Percentiles rank a stretch among this genome's conserved stretches.
Conservation (phyloP, 2,888 invertebrate genomes). For the Acleris emargana region DNA sequence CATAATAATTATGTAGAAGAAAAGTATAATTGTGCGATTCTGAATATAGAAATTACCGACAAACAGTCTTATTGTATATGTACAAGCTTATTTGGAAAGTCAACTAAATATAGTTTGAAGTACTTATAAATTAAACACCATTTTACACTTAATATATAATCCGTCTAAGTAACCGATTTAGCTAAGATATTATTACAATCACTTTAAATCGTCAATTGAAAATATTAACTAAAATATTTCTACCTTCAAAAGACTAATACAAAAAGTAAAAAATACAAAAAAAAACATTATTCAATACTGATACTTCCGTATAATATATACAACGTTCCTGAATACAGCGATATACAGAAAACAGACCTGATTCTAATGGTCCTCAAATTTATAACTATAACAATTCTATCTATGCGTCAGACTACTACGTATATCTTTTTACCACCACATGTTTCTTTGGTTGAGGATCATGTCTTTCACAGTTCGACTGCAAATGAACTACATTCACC, state of each 20-base stretch:
- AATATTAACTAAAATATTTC: slow-evolving; percentile 14
- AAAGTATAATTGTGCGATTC: slow-evolving; percentile 69
- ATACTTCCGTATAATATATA: slow-evolving; percentile 24
- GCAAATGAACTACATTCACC: slow-evolving; percentile 73
- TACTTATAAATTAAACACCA: slow-evolving; percentile 18
- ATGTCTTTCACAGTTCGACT: slow-evolving; percentile 59
- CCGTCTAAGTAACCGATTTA: slow-evolving; percentile 23
- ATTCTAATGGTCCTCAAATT: slow-evolving; percentile 63
- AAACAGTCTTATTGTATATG: slow-evolving; percentile 68
- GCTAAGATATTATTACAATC: slow-evolving; percentile 14
- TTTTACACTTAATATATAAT: slow-evolving; percentile 18
- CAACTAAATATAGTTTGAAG: slow-evolving; percentile 26
- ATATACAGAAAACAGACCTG: slow-evolving; percentile 59
- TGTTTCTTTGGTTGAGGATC: slow-evolving; percentile 46
- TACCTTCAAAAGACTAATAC: slow-evolving; percentile 47
- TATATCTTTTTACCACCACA: slow-evolving; percentile 49
- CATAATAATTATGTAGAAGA: slow-evolving; percentile 59
- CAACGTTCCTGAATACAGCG: slow-evolving; percentile 38
- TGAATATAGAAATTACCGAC: slow-evolving; percentile 58
- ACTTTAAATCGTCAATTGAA: slow-evolving; percentile 7
- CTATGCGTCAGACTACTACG: slow-evolving; percentile 50
- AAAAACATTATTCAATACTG: slow-evolving; percentile 32
- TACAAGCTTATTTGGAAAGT: slow-evolving; percentile 48
- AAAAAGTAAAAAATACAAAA: slow-evolving; percentile 58
- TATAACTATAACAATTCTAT: slow-evolving; percentile 52